phyloP scores from a whole-genome alignment of 2,797 vertebrate species.

The Geotrypetes seraphini region DNA sequence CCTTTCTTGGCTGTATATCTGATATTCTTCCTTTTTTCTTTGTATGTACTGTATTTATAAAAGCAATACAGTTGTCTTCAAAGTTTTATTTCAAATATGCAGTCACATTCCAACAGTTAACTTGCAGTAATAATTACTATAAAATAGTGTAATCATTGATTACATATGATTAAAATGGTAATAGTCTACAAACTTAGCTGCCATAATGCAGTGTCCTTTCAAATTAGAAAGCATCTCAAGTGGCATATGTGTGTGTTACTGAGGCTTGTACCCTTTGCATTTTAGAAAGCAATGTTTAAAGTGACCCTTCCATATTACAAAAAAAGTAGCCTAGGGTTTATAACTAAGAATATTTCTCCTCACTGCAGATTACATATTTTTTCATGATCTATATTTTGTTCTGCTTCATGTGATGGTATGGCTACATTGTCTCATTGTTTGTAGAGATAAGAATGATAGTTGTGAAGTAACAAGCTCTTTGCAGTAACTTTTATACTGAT shows the following conservation, averaged over 20 bases:
- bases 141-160: too few species aligned
- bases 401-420: not conserved
- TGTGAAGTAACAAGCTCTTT: constrained; percentile 4
- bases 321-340: constrained; percentile 4
- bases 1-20: too few species aligned
- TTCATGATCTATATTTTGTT: not conserved
- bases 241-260: constrained; percentile 14
- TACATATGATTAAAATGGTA: too few species aligned
- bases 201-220: constrained; percentile 7
- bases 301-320: constrained; percentile 47
- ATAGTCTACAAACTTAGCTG: too few species aligned
- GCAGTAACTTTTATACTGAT: too few species aligned
- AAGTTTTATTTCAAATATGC: too few species aligned
- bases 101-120: too few species aligned
- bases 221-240: constrained; percentile 6
- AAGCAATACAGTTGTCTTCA: too few species aligned
- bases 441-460: constrained; percentile 1
- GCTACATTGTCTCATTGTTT: not conserved
- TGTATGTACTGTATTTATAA: too few species aligned
- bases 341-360: not conserved
- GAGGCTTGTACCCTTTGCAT: constrained; percentile 49
- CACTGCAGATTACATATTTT: not conserved
- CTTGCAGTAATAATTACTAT: too few species aligned
- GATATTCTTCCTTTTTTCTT: too few species aligned
- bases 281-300: constrained; percentile 32